These are phyloP conservation scores for Meliscaeva auricollis DNA, from an alignment of 2,888 invertebrate species.

Conservation along the genomic window DNA sequence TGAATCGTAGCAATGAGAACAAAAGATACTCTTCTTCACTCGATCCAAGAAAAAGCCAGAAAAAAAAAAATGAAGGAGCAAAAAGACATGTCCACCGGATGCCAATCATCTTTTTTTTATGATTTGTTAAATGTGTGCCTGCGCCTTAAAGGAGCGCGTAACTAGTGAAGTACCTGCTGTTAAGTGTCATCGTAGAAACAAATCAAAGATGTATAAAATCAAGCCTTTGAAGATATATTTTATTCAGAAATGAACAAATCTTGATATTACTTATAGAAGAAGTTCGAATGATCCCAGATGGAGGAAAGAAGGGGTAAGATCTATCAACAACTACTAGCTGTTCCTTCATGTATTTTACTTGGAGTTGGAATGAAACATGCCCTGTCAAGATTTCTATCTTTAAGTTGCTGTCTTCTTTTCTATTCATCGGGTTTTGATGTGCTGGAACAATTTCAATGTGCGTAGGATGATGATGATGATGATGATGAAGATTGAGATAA, in stretches of 20 bases:
- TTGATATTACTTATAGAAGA: background rate
- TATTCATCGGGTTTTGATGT: slow-evolving; percentile 44
- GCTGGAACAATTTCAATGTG: slow-evolving; percentile 57
- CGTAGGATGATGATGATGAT: slow-evolving; percentile 59
- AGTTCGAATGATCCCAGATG: background rate
- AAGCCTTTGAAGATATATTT: slow-evolving; percentile 28
- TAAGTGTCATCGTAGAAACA: slow-evolving; percentile 71
- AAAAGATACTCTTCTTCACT: slow-evolving; percentile 6
- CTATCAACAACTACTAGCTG: slow-evolving; percentile 17
- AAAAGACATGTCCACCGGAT: slow-evolving; percentile 72
- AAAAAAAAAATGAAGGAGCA: slow-evolving; percentile 27
- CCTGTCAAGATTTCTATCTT: slow-evolving; percentile 64
- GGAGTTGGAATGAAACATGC: slow-evolving; percentile 29
- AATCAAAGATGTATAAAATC: slow-evolving; percentile 57
- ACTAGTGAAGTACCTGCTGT: slow-evolving; percentile 74
- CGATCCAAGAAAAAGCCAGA: slow-evolving; percentile 4
- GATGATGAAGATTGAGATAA: slow-evolving; percentile 41
- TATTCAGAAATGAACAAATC: slow-evolving; percentile 40
- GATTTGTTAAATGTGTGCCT: slow-evolving; percentile 26
- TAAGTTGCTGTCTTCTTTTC: slow-evolving; percentile 45
- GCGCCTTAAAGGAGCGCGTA: slow-evolving; percentile 48
- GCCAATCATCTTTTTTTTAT: slow-evolving; percentile 72
- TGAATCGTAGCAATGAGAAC: slow-evolving; percentile 59
- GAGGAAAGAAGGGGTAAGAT: background rate
- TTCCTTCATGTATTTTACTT: background rate